Evolutionary conservation across 30 jellyfish, hydroid and myxozoan species (phyloP).

Genomic region (Phacellophora camtschatica): DNA sequence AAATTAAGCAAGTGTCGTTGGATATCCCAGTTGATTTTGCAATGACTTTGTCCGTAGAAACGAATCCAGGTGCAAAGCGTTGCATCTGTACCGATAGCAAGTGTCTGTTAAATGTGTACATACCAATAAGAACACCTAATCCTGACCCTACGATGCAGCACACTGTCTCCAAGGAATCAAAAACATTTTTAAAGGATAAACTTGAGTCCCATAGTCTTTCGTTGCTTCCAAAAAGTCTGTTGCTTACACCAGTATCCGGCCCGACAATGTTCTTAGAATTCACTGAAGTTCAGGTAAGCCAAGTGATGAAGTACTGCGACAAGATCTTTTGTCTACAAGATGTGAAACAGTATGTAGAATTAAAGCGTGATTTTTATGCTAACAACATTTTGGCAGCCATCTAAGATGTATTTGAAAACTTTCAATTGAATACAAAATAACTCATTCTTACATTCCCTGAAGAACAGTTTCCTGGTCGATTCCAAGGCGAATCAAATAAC

Average conservation of each 20-base stretch:
- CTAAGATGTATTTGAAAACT: slow-evolving; percentile 1
- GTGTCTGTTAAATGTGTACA: too few species aligned
- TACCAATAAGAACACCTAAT: too few species aligned
- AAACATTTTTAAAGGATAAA: too few species aligned
- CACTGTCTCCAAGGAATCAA: too few species aligned
- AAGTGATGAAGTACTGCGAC: neutral
- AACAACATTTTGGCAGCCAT: slow-evolving; percentile 27
- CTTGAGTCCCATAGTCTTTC: neutral
- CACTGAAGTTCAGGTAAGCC: neutral
- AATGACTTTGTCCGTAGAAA: too few species aligned
- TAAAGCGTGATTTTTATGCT: slow-evolving; percentile 15
- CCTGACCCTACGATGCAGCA: too few species aligned
- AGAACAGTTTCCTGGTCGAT: too few species aligned
- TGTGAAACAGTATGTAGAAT: slow-evolving; percentile 9
- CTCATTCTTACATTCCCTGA: neutral
- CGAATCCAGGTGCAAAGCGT: too few species aligned
- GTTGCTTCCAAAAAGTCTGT: neutral
- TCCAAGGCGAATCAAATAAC: too few species aligned
- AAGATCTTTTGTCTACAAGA: slow-evolving; percentile 4
- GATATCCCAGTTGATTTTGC: too few species aligned
- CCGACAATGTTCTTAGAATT: slow-evolving; percentile 7
- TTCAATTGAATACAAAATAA: neutral
- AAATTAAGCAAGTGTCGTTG: too few species aligned
- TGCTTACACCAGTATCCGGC: neutral
- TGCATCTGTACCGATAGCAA: too few species aligned